A percentile compares a stretch with the other conserved stretches of the same genome.
These are phyloP conservation scores for Calephelis nemesis DNA, from an alignment of 1,140 invertebrate species.

Conservation along the genomic window DNA sequence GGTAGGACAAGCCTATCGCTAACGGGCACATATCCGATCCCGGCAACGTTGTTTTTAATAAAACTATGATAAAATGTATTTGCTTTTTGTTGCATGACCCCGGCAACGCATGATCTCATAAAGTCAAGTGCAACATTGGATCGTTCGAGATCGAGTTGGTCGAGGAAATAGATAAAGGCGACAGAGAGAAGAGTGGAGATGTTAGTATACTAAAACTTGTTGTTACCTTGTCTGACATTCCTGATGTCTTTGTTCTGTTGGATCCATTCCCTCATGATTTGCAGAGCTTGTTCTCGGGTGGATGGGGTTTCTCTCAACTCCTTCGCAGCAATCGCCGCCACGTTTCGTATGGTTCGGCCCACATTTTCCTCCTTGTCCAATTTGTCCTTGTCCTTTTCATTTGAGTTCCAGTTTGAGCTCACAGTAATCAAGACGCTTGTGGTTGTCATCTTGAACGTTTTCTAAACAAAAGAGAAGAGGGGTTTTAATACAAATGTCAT, in stretches of 20 bases:
- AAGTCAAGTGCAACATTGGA: no score
- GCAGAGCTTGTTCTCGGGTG: constrained; percentile 80
- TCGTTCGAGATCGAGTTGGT: no score
- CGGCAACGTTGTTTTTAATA: no score
- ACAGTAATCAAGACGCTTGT: constrained; percentile 63
- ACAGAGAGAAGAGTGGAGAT: no score
- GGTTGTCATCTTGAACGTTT: constrained; percentile 50
- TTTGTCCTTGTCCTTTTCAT: constrained; percentile 40
- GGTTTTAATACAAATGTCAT: background rate
- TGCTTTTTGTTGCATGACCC: no score
- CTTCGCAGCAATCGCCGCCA: constrained; percentile 75
- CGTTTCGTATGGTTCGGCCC: constrained; percentile 31
- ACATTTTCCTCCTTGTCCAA: constrained; percentile 45
- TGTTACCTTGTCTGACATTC: constrained; percentile 82
- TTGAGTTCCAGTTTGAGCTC: constrained; percentile 50
- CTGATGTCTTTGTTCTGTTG: constrained; percentile 83
- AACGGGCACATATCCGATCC: no score
- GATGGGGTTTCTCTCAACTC: constrained; percentile 84
- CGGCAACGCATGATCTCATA: no score
- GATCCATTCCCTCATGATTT: constrained; percentile 84
- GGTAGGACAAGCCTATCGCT: no score
- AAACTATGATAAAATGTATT: no score
- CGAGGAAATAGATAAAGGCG: no score
- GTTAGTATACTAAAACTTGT: background rate
- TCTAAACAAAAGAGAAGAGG: constrained; percentile 16